Conservation (phyloP, 2,888 invertebrate genomes). For the Strigamia maritima region DNA sequence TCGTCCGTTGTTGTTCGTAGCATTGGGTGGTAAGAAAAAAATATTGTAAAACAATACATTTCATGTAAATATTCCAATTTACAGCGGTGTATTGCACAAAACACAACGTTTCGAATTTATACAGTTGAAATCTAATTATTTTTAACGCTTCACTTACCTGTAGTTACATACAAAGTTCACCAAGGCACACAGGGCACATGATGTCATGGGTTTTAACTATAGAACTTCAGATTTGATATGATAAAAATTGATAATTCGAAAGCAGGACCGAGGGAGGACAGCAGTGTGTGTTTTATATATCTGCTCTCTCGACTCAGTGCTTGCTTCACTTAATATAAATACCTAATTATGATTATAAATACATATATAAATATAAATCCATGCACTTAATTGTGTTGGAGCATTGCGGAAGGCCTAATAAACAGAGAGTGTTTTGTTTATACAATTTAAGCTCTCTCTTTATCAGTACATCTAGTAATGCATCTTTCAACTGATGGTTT, state of each 20-base stretch:
- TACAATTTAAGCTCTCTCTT: slow-evolving; percentile 39
- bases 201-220: neutral
- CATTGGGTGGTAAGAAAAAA: neutral
- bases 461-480: slow-evolving; percentile 39
- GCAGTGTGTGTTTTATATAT: slow-evolving; percentile 4
- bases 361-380: neutral
- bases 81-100: neutral
- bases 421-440: slow-evolving; percentile 38
- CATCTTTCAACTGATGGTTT: slow-evolving; percentile 24
- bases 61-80: neutral
- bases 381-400: slow-evolving; percentile 17
- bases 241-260: neutral
- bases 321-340: neutral
- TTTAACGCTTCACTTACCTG: neutral
- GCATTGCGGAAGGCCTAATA: slow-evolving; percentile 40
- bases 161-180: neutral
- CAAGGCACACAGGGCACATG: neutral
- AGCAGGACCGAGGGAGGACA: neutral
- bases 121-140: neutral
- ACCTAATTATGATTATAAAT: neutral
- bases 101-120: neutral
- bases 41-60: neutral
- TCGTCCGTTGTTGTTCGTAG: neutral
- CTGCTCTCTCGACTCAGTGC: neutral
- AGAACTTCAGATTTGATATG: neutral